phyloP scores from a whole-genome alignment of 2,888 invertebrate genomes.

The Julus scandinavius region DNA sequence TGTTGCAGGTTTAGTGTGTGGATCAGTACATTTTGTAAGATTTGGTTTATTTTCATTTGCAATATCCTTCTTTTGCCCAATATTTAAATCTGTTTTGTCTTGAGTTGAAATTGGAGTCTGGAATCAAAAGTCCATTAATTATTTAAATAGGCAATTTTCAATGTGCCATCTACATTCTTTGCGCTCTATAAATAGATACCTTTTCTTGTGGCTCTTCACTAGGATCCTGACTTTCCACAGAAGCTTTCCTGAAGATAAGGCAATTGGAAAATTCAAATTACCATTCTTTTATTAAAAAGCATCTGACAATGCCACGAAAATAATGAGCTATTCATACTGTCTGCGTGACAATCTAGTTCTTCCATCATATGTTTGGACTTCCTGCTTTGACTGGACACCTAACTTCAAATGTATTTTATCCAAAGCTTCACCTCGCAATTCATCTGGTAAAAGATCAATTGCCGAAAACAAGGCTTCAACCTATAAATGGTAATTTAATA shows the following conservation, averaged over 20 bases:
- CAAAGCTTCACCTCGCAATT: slow-evolving; percentile 33
- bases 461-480: slow-evolving; percentile 54
- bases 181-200: neutral
- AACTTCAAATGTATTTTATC: slow-evolving; percentile 49
- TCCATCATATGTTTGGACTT: neutral
- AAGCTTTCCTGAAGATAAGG: neutral
- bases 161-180: neutral
- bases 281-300: neutral
- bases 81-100: neutral
- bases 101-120: neutral
- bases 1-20: neutral
- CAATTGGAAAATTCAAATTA: neutral
- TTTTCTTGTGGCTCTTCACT: neutral
- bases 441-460: slow-evolving; percentile 39
- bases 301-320: neutral
- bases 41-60: neutral
- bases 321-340: neutral
- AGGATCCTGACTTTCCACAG: neutral
- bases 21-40: neutral
- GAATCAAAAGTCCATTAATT: neutral
- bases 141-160: neutral
- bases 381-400: neutral
- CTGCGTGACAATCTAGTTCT: neutral
- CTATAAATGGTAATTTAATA: no score
- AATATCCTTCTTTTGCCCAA: neutral